Conservation (phyloP, 1,140 invertebrate genomes). For the Chrysomallon squamiferum region DNA sequence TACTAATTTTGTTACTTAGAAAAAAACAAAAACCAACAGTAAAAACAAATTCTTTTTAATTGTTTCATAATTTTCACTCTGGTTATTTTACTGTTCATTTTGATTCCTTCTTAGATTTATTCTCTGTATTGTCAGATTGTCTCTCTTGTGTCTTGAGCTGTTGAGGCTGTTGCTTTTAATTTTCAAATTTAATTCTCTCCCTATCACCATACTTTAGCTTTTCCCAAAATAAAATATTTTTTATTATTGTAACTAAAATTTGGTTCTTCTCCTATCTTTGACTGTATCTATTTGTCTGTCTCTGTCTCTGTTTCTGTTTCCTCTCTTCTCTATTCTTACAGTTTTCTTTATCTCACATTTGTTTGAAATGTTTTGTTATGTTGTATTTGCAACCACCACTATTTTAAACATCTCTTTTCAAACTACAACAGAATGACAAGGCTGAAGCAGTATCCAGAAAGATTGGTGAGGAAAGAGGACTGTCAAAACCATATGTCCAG, state of each 20-base stretch:
- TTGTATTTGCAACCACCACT: neutral
- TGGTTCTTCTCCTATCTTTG: too few species aligned
- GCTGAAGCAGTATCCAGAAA: slow-evolving; percentile 32
- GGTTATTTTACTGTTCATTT: neutral
- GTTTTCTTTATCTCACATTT: neutral
- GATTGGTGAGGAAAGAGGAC: slow-evolving; percentile 32
- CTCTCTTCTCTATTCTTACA: too few species aligned
- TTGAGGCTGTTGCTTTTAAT: neutral
- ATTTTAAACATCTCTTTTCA: neutral
- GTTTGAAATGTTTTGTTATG: neutral
- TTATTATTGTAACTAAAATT: too few species aligned
- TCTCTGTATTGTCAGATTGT: neutral
- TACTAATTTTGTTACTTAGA: neutral
- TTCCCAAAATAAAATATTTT: too few species aligned
- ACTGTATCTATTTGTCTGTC: too few species aligned
- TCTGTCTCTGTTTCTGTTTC: too few species aligned
- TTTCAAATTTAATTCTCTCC: too few species aligned
- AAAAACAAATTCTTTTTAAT: too few species aligned
- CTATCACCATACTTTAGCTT: too few species aligned
- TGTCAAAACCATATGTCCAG: slow-evolving; percentile 27
- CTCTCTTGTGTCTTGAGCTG: neutral
- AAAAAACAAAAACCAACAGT: too few species aligned
- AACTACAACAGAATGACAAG: slow-evolving; percentile 43
- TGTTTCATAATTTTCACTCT: too few species aligned
- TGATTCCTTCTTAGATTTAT: neutral